Evolutionary conservation across 2,797 vertebrate species (phyloP).

Genomic region (Clamator glandarius): DNA sequence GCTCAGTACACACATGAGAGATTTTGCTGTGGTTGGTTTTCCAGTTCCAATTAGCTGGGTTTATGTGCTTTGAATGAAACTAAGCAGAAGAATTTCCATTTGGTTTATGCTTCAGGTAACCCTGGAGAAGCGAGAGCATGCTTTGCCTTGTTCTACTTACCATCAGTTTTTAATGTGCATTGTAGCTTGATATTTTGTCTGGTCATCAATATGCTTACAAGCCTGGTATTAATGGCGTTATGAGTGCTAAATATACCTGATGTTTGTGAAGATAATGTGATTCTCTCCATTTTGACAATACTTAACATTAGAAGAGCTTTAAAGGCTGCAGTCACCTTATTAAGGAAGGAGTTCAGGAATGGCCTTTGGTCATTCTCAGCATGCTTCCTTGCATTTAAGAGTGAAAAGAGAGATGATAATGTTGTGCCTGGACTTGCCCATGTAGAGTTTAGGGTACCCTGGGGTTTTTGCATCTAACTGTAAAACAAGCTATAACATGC

Average conservation of each 20-base stretch:
- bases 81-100: not conserved
- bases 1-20: not conserved
- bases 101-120: constrained; percentile 50
- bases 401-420: constrained; percentile 80
- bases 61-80: constrained; percentile 33
- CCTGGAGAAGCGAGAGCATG: not conserved
- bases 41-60: not conserved
- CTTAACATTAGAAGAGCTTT: constrained; percentile 62
- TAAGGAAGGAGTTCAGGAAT: constrained; percentile 80
- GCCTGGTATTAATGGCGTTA: constrained; percentile 51
- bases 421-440: constrained; percentile 88
- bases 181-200: constrained; percentile 27
- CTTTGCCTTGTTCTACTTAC: constrained; percentile 21
- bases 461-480: constrained; percentile 82
- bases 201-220: constrained; percentile 32
- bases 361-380: constrained; percentile 81
- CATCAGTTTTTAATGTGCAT: constrained; percentile 17
- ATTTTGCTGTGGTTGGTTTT: constrained; percentile 35
- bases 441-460: constrained; percentile 83
- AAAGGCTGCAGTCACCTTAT: constrained; percentile 66
- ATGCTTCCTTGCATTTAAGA: constrained; percentile 78
- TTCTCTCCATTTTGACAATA: constrained; percentile 43
- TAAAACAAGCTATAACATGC: constrained; percentile 91
- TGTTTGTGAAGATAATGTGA: constrained; percentile 41
- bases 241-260: constrained; percentile 31